Evolutionary conservation across 1,140 invertebrate species (phyloP), one percentile per base, ranked within the genome.

Genomic region (Drosophila pachea): DNA sequence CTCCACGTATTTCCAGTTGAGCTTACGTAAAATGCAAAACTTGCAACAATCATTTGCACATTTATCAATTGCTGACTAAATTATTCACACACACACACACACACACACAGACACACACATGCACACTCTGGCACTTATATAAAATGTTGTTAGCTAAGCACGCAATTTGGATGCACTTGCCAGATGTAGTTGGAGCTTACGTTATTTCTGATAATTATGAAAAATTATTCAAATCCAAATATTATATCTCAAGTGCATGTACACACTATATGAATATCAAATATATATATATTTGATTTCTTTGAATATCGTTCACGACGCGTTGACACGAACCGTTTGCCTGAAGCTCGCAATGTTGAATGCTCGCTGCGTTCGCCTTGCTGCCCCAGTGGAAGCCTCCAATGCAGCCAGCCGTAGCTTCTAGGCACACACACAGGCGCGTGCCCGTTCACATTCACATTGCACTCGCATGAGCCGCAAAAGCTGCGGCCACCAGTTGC

Each of bases 11-110:
- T 31, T 63, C 47, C 61, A 65, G 56, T 62, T 50, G 31, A 42
- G 45, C 66, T 78, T 78, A 78, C 54, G 71, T 78, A 78, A 78
- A 78, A 61, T 75, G 35, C 54, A 56, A 62, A 38, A 60, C 7
- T 31, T 22, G 35, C 32, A 32, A 58, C 22, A 69, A 66, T 29
- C 65, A 70, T 42, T 71, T 78, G 67, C 76, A 67, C 76, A 67
- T 68, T 78, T 65, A 56, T 69, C 45, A 56, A 54, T 61, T 59
- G 16, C 50, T 50, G 42, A n/a, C 4, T 40, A 12, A 45, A 58
- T 52, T 65, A 65, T 69, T 52, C 47, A 69, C 36, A 36, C 2
- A n/a, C 36, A 54, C 40, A 62, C 7, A 35, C 2, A 55, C 16
- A 33, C 4, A 32, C 6, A 31, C n/a, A 38, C 7, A 45, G 9